Conservation (phyloP, 2,888 invertebrate species). For the Pollenia griseotomentosa region DNA sequence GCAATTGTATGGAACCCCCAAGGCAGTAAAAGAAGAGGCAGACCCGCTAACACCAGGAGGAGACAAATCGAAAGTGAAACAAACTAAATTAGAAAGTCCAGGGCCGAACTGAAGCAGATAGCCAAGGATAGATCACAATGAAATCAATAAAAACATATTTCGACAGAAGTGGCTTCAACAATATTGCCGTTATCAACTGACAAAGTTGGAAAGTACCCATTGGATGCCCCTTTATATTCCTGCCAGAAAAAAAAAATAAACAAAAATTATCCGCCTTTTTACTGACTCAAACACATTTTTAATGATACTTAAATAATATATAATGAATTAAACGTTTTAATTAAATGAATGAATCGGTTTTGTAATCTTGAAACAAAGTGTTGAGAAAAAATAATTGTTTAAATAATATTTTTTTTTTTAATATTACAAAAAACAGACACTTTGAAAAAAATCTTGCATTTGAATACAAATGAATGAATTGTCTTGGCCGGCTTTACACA, state of each 20-base stretch:
- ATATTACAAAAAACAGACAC: conserved; percentile 9
- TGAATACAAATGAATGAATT: conserved; percentile 49
- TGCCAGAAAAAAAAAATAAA: background rate
- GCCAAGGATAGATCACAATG: no score
- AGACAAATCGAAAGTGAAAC: no score
- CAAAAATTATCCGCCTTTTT: background rate
- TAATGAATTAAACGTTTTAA: conserved; percentile 29
- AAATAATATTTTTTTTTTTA: conserved; percentile 54
- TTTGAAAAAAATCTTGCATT: background rate
- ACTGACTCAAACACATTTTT: background rate
- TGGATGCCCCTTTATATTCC: no score
- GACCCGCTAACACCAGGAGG: no score
- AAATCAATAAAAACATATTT: no score
- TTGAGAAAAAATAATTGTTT: conserved; percentile 56
- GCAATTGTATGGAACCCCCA: no score
- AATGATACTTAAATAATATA: conserved; percentile 11
- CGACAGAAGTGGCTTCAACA: no score
- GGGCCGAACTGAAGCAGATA: no score
- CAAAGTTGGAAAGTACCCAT: no score
- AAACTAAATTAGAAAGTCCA: no score
- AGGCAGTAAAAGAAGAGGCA: no score
- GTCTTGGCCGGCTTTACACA: background rate
- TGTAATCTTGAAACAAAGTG: conserved; percentile 49
- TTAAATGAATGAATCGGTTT: conserved; percentile 53
- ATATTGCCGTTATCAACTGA: no score